A percentile compares a stretch with the other conserved stretches of the same genome.
Conservation (phyloP, 2,888 invertebrate species). For the Dichetophora obliterata region DNA sequence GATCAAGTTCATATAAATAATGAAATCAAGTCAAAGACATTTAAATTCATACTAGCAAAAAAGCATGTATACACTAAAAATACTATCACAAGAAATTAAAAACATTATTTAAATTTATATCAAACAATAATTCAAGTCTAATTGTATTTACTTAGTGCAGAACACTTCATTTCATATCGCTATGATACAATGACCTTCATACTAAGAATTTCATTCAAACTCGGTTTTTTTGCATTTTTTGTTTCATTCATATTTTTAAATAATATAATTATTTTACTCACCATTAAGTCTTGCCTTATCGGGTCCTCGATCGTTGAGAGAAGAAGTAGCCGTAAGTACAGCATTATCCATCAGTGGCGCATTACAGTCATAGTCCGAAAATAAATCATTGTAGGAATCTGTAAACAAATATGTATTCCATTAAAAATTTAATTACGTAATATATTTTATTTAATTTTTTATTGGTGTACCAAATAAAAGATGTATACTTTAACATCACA, state of each 20-base stretch:
- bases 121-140: too few species aligned
- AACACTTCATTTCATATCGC: too few species aligned
- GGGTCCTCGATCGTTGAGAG: constrained; percentile 85
- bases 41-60: too few species aligned
- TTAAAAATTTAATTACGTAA: background rate
- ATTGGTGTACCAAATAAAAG: background rate
- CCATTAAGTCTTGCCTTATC: constrained; percentile 88
- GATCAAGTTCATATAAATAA: too few species aligned
- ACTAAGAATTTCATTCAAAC: constrained; percentile 35
- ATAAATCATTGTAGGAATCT: constrained; percentile 67
- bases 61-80: too few species aligned
- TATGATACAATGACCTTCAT: too few species aligned
- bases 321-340: constrained; percentile 83
- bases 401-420: constrained; percentile 46
- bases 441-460: background rate
- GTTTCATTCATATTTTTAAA: too few species aligned
- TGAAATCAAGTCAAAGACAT: too few species aligned
- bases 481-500: background rate
- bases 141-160: too few species aligned
- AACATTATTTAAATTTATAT: too few species aligned
- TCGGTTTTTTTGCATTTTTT: constrained; percentile 20
- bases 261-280: constrained; percentile 72
- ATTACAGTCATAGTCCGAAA: constrained; percentile 81
- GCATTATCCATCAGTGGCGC: constrained; percentile 82
- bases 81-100: too few species aligned